Evolutionary conservation across 1,140 invertebrate genomes (phyloP), one percentile per base, ranked within the genome.

Genomic region (Brachionus rotundiformis): DNA sequence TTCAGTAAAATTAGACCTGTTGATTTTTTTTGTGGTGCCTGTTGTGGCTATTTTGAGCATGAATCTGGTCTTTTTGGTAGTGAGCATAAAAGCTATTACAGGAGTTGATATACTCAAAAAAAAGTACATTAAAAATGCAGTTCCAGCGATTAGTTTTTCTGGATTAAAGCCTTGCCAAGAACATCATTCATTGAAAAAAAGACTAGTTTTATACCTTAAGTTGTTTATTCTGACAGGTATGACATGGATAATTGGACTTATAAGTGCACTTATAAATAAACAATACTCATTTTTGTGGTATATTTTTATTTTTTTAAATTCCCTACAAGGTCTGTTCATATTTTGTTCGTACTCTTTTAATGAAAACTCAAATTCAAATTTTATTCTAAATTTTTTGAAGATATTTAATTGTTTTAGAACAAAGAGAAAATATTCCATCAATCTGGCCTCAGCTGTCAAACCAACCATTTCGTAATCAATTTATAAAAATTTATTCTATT

Each of bases 251-350:
- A 7, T 68, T 33, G 63, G 63, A 11, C 31, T 68, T 8, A 23
- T 68, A 36, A 68, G 63, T 36, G 13, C 63, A 7, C 8, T 68
- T 2, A 19, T 39, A 5, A 68, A 68, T 19, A 19, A 68, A 16
- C 31, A 77, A n/a, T 8, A 29, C 19, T 77, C 73, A 5, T 59
- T 77, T 36, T 49, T 77, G 25, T 77, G 73, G 73, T 54, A 54
- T 33, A 6, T 77, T 31, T 77, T 49, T 19, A 47, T 77, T 6
- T 16, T 49, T n/a, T 59, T 77, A 16, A 77, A 77, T 59, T 77
- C 73, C 13, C 39, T 77, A 1, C 73, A 77, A 59, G 73, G 73
- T 10, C 39, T 77, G 0, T 77, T 77, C 33, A 77, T 77, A n/a
- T 59, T 47, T 29, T 29, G 23, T 31, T 47, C 73, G 6, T 77